These are phyloP conservation scores for Drosophila sucinea DNA, from an alignment of 1,140 invertebrate genomes.

Conservation along the genomic window DNA sequence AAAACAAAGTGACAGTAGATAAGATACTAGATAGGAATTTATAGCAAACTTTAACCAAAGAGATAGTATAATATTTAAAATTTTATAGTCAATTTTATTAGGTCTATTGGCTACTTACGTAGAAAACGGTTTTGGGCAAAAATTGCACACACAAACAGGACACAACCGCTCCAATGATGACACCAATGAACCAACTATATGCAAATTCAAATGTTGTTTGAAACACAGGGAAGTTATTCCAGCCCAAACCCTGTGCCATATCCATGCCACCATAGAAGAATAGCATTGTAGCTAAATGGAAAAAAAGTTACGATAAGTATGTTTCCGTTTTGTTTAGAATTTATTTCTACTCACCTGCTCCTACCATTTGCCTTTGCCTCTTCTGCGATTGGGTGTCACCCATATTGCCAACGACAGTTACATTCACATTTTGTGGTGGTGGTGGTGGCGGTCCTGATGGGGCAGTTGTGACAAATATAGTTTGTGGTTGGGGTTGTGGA, in stretches of 20 bases:
- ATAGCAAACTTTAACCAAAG: background rate
- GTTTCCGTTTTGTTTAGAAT: too few species aligned
- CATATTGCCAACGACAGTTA: background rate
- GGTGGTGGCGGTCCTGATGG: background rate
- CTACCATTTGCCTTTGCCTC: slow-evolving; percentile 1
- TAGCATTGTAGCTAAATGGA: slow-evolving; percentile 34
- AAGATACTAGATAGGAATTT: slow-evolving; percentile 2
- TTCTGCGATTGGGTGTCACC: background rate
- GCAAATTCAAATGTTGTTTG: slow-evolving; percentile 12
- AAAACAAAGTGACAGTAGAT: background rate
- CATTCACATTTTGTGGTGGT: background rate
- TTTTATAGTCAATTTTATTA: too few species aligned
- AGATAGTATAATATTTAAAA: too few species aligned
- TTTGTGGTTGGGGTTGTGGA: background rate
- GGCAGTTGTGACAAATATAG: background rate
- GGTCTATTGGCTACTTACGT: slow-evolving; percentile 34
- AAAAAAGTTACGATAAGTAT: background rate
- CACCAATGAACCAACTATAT: slow-evolving; percentile 55
- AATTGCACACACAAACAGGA: slow-evolving; percentile 21
- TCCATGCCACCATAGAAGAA: slow-evolving; percentile 54
- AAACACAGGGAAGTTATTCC: slow-evolving; percentile 13
- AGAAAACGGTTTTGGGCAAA: slow-evolving; percentile 34
- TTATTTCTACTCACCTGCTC: background rate
- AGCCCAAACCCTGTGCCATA: slow-evolving; percentile 45
- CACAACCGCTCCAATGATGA: slow-evolving; percentile 47